These are phyloP conservation scores for Silurus asotus DNA, from an alignment of 2,113 vertebrate genomes.

Conservation along the genomic window DNA sequence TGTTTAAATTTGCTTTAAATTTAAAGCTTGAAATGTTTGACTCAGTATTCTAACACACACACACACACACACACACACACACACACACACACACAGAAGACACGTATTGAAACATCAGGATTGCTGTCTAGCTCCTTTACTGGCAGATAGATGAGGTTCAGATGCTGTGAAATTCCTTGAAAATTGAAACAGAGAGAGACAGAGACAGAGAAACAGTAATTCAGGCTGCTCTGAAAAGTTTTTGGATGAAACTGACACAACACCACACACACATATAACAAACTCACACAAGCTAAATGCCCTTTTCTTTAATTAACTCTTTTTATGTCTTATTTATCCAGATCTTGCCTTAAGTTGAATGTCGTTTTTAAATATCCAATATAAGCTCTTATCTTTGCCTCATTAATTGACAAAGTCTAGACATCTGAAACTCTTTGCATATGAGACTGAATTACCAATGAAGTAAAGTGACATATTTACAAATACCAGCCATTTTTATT, in stretches of 20 bases:
- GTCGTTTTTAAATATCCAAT: not conserved
- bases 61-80: too few relatives aligned
- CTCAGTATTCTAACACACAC: too few relatives aligned
- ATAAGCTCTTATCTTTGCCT: not conserved
- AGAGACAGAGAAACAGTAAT: not conserved
- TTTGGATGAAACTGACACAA: not conserved
- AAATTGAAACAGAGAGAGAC: not conserved
- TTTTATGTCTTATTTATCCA: not conserved
- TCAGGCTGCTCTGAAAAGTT: not conserved
- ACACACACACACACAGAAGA: not conserved
- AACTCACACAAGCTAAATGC: not conserved
- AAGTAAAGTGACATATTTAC: not conserved
- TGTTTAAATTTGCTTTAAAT: too few relatives aligned
- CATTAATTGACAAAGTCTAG: not conserved
- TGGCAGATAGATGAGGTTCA: not conserved
- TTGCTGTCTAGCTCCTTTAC: not conserved
- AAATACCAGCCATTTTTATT: not conserved
- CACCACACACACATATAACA: not conserved
- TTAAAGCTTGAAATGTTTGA: too few relatives aligned
- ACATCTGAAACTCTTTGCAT: not conserved
- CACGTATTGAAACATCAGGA: not conserved
- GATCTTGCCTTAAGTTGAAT: not conserved
- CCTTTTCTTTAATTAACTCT: not conserved
- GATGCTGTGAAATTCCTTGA: not conserved
- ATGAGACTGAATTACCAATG: not conserved